Evolutionary conservation across 2,113 vertebrate genomes (phyloP), one percentile per base, ranked within the genome.

Genomic region (Microcebus lehilahytsara): DNA sequence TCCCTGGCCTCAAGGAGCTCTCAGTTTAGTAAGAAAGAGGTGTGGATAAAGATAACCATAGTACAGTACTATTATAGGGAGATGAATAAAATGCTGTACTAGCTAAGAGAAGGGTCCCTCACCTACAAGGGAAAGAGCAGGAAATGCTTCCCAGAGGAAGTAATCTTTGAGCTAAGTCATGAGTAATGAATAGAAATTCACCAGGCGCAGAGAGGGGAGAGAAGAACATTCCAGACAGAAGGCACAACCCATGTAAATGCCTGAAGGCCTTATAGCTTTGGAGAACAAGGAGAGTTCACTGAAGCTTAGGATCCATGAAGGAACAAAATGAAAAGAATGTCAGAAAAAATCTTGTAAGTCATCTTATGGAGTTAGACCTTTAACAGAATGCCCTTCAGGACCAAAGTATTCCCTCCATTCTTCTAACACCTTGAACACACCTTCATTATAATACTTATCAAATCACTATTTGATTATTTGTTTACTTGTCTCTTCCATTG

Each of bases 131-230:
- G 32, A 74, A 97, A 75, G n/a, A 84, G 66, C 51, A 93, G 56
- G 84, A 93, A 69, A 53, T 85, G 40, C 23, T 77, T 84, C 56
- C 60, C 20, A 78, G 34, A 91, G 37, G 51, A 95, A 91, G 32
- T 64, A 66, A 88, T 56, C 58, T 71, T 84, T 95, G 84, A 93
- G 62, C n/a, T 60, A 93, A 66, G 23, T 90, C 56, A 40, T 53
- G 64, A 74, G 46, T 90, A 71, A 58, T 74, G 49, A 86, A 78
- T 37, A 90, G 85, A 90, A 84, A 80, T 87, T 75, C 91, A 32
- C 75, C 80, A 58, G 69, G 46, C 30, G 14, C 22, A 93, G n/a
- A 87, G 19, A 58, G 83, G 46, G 80, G 40, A 86, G 40, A 87
- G 16, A 60, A 91, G n/a, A 53, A 87, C 6, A 53, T 37, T 83